Evolutionary conservation across 2,797 vertebrate genomes (phyloP), one percentile per base, ranked within the genome.

Genomic region (Rousettus madagascariensis): DNA sequence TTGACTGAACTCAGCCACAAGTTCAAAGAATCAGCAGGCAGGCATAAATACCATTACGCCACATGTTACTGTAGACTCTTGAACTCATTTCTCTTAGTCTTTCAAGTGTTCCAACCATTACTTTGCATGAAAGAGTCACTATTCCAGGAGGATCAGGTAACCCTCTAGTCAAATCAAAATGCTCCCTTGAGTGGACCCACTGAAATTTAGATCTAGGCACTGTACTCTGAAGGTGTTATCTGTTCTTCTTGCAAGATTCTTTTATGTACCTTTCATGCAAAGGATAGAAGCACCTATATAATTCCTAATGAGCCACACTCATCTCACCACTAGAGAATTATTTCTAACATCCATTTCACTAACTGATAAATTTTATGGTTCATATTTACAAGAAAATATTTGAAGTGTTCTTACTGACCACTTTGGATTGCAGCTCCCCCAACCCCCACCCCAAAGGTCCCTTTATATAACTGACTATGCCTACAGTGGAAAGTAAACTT

Each of bases 11-110:
- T 75, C 1, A 13, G 26, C 24, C 59, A 24, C 20, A 69, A 79
- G 26, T 79, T 96, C 51, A 83, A 95, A 53, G 49, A 53, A 84
- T 82, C 53, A 78, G 30, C n/a, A 80, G 75, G n/a, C 3, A 86
- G 93, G 22, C 17, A 55, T 61, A 92, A 65, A 30, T 2, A 46
- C 28, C 20, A 82, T 0, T 43, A 55, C 3, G 9, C 13, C 6
- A 55, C 46, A 49, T 85, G 16, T 33, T 85, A 33, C 36, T 61
- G 2, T 3, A 36, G 12, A 86, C 28, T 57, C 43, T 51, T 90
- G 9, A 79, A 53, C 26, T 85, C 43, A 38, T 15, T 26, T 63
- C 6, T 26, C 41, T 83, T 7, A 22, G 26, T 49, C 41, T 43
- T 59, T 57, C 10, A 51, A 51, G n/a, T 12, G 51, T 11, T 33